Percentiles rank a stretch among this genome's conserved stretches.
Evolutionary conservation across 2,797 vertebrate species (phyloP).

Genomic region (Myotis daubentonii): DNA sequence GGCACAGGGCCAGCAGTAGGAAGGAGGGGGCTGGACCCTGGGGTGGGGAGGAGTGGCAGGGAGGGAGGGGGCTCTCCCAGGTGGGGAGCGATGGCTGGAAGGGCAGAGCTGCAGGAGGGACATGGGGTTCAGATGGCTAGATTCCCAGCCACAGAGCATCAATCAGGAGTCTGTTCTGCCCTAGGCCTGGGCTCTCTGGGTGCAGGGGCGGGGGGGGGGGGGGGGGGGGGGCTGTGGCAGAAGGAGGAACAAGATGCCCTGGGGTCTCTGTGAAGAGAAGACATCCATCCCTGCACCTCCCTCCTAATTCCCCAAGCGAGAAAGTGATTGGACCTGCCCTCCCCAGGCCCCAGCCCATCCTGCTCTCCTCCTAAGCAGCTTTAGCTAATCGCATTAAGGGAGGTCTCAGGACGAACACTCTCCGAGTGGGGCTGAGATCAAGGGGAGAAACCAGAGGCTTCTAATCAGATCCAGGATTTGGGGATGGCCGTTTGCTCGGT

Average conservation of each 20-base stretch:
- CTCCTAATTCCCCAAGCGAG: background rate
- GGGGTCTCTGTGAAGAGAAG: background rate
- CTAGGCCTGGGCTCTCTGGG: background rate
- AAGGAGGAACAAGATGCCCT: background rate
- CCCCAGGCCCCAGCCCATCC: background rate
- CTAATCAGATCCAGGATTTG: constrained; percentile 76
- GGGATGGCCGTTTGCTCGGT: background rate
- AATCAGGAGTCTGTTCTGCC: background rate
- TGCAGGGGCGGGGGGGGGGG: too few relatives aligned
- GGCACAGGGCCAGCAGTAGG: background rate
- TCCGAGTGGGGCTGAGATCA: constrained; percentile 29
- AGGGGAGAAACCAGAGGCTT: constrained; percentile 10
- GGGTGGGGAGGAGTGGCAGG: background rate
- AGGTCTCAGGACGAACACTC: background rate
- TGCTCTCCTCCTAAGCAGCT: constrained; percentile 23
- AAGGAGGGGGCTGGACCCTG: background rate
- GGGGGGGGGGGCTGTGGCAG: background rate
- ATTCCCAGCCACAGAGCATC: background rate
- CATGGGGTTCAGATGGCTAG: background rate
- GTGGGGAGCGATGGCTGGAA: background rate
- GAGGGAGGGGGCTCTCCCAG: background rate
- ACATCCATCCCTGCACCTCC: background rate
- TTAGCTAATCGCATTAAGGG: constrained; percentile 42
- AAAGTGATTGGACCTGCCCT: background rate
- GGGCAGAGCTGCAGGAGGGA: background rate